Percentiles rank a stretch among this genome's conserved stretches.
Conservation (phyloP, 2,113 vertebrate genomes). For the Crotalus helleri region DNA sequence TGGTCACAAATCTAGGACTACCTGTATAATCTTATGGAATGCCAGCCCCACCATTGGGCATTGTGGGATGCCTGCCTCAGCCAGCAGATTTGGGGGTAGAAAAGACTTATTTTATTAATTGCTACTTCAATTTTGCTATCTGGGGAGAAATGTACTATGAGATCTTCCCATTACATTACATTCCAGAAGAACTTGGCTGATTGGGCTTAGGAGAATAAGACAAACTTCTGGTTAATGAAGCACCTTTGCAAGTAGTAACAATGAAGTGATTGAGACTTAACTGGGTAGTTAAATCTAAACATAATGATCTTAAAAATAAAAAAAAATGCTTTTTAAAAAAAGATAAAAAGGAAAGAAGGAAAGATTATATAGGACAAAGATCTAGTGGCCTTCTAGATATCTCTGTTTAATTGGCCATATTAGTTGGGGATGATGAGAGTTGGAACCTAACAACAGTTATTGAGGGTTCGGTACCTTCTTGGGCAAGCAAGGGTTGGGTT, state of each 20-base stretch:
- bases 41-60: no score
- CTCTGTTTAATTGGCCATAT: not conserved
- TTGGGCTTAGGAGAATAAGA: not conserved
- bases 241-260: not conserved
- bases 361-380: not conserved
- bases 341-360: not conserved
- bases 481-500: not conserved
- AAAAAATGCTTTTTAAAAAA: not conserved
- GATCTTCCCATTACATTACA: not conserved
- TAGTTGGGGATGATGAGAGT: not conserved
- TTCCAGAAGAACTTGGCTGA: not conserved
- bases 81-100: not conserved
- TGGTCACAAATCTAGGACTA: no score
- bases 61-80: no score
- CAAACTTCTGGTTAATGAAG: not conserved
- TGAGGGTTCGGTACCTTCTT: not conserved
- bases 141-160: not conserved
- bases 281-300: not conserved
- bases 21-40: not conserved
- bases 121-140: not conserved
- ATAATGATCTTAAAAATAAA: not conserved
- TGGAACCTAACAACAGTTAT: not conserved
- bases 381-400: not conserved
- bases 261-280: not conserved
- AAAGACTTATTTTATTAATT: not conserved